Conservation (phyloP, 35 echinoderm and acorn worm species). For the Nesometra sesokonis region DNA sequence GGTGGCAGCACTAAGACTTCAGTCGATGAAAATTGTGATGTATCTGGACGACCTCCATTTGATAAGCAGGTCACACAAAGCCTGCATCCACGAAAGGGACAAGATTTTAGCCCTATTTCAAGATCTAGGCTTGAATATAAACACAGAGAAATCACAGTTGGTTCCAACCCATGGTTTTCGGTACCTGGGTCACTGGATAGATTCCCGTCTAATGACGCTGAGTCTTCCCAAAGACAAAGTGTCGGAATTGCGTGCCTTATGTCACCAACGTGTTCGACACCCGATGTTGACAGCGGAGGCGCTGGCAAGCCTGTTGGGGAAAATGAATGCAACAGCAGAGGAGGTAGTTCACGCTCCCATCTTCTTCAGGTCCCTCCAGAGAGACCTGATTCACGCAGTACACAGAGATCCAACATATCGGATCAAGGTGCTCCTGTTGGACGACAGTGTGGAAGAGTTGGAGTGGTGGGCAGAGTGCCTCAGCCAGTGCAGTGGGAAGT, state of each 20-base stretch:
- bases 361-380: neutral
- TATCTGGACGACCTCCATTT: slow-evolving; percentile 31
- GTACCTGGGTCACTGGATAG: neutral
- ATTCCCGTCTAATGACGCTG: neutral
- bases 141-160: slow-evolving; percentile 13
- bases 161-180: neutral
- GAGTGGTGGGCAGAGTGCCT: neutral
- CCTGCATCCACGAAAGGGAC: neutral
- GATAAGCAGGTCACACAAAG: neutral
- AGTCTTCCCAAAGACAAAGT: slow-evolving; percentile 10
- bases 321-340: slow-evolving; percentile 13
- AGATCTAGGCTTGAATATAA: slow-evolving; percentile 8
- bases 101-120: neutral
- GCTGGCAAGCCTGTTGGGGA: neutral
- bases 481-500: neutral
- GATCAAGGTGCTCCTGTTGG: too few relatives aligned
- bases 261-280: neutral
- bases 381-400: neutral
- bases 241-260: neutral
- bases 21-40: neutral
- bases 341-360: neutral
- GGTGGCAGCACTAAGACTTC: neutral
- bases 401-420: neutral
- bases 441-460: neutral
- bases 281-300: neutral